A percentile compares a stretch with the other conserved stretches of the same genome.
These are phyloP conservation scores for Hippocampus barbouri DNA, from an alignment of 2,113 vertebrate genomes.

Conservation along the genomic window DNA sequence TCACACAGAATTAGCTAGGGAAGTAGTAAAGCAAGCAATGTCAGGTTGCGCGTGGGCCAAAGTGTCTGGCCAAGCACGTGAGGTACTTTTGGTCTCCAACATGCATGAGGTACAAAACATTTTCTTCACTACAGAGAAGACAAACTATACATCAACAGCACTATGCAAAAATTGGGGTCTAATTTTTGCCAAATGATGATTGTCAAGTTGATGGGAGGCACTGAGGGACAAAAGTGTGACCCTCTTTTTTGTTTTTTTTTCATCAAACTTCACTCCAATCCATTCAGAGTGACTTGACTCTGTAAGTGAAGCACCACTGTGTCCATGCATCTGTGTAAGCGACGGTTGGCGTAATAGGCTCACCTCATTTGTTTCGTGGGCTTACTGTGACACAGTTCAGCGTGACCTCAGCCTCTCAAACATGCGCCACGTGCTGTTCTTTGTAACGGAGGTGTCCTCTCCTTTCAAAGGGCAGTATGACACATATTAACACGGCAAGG, in stretches of 20 bases:
- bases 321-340: slow-evolving; percentile 48
- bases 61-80: no score
- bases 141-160: background rate
- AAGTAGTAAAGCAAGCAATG: no score
- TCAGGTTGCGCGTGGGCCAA: no score
- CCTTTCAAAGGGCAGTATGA: slow-evolving; percentile 57
- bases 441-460: slow-evolving; percentile 48
- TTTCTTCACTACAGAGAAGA: background rate
- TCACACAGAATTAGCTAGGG: no score
- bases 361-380: slow-evolving; percentile 65
- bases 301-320: slow-evolving; percentile 20
- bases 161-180: slow-evolving; percentile 21
- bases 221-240: slow-evolving; percentile 35
- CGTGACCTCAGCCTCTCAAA: slow-evolving; percentile 63
- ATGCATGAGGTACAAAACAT: background rate
- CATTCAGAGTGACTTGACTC: slow-evolving; percentile 28
- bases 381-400: slow-evolving; percentile 68
- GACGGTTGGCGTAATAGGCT: slow-evolving; percentile 63
- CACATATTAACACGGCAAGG: slow-evolving; percentile 55
- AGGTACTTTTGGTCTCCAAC: background rate
- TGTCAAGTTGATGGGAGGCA: slow-evolving; percentile 37
- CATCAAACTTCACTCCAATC: slow-evolving; percentile 19
- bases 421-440: slow-evolving; percentile 57
- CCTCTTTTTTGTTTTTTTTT: slow-evolving; percentile 2
- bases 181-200: slow-evolving; percentile 55